These are phyloP conservation scores for Epinephelus lanceolatus DNA, from an alignment of 2,113 vertebrate genomes.

Conservation along the genomic window DNA sequence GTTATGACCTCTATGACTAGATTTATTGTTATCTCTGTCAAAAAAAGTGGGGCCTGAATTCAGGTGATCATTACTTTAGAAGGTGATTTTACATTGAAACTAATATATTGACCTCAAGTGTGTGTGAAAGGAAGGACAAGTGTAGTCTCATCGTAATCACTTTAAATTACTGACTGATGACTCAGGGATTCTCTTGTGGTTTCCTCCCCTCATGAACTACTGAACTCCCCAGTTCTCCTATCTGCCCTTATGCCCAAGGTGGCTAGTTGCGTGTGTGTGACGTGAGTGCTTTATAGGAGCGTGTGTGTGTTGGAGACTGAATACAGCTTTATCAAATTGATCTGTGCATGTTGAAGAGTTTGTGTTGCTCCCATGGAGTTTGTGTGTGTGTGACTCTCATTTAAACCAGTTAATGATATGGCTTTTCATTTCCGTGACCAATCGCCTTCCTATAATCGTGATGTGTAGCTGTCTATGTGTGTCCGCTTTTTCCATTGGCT, in stretches of 20 bases:
- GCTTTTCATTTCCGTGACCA: conserved; percentile 76
- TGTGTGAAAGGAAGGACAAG: conserved; percentile 21
- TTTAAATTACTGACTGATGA: conserved; percentile 38
- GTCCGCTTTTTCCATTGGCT: conserved; percentile 57
- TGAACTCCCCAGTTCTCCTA: conserved; percentile 63
- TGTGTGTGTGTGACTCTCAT: conserved; percentile 65
- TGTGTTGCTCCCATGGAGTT: conserved; percentile 50
- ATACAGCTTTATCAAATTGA: conserved; percentile 46
- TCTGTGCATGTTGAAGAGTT: conserved; percentile 14
- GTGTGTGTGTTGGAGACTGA: conserved; percentile 34
- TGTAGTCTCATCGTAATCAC: conserved; percentile 21
- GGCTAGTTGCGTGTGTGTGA: conserved; percentile 12
- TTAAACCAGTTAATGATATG: conserved; percentile 69
- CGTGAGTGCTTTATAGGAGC: background rate
- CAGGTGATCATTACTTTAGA: background rate
- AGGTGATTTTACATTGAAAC: background rate
- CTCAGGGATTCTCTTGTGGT: conserved; percentile 53
- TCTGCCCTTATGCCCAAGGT: conserved; percentile 20
- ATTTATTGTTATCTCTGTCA: background rate
- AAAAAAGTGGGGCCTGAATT: background rate
- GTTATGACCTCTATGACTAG: background rate
- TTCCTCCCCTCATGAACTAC: conserved; percentile 63
- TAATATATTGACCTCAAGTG: conserved; percentile 1
- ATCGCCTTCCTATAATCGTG: conserved; percentile 51
- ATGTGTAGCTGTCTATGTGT: conserved; percentile 62